A percentile compares a stretch with the other conserved stretches of the same genome.
These are phyloP conservation scores for Yponomeuta plumbellus DNA, from an alignment of 2,888 invertebrate genomes.

Conservation along the genomic window DNA sequence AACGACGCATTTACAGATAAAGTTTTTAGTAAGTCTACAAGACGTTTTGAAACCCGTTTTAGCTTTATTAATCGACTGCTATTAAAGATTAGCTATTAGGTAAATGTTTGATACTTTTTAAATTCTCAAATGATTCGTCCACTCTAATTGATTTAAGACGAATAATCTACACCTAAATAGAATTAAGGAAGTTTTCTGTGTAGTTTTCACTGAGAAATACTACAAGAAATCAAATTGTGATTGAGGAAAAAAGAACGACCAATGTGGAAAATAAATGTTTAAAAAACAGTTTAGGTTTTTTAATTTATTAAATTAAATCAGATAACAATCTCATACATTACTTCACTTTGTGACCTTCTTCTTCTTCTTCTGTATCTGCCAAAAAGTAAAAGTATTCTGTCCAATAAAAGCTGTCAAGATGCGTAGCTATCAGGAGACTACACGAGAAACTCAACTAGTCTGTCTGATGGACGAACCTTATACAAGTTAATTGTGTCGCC, in stretches of 20 bases:
- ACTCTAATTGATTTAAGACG: not conserved
- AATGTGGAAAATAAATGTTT: constrained; percentile 74
- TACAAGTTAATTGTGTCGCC: constrained; percentile 69
- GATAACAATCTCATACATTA: not conserved
- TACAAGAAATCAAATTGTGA: constrained; percentile 44
- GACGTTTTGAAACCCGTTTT: constrained; percentile 69
- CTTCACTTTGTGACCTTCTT: not conserved
- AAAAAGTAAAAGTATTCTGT: not conserved
- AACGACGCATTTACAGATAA: constrained; percentile 29
- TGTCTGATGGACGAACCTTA: constrained; percentile 59
- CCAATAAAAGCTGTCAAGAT: constrained; percentile 74
- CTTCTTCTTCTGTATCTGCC: constrained; percentile 3
- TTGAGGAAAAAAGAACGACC: constrained; percentile 54
- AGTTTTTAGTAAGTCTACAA: constrained; percentile 45
- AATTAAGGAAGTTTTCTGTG: not conserved
- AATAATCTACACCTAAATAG: not conserved
- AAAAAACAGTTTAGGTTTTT: constrained; percentile 43
- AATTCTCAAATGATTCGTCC: constrained; percentile 9
- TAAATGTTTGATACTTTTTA: constrained; percentile 18
- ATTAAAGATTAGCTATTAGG: not conserved
- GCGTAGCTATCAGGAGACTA: constrained; percentile 56
- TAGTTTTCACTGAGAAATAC: not conserved
- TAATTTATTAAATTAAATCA: not conserved
- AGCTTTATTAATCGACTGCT: constrained; percentile 38
- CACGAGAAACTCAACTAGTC: constrained; percentile 37